Percentiles rank a stretch among this genome's conserved stretches.
Conservation (phyloP, 2,113 vertebrate genomes). For the Notothenia rossii region DNA sequence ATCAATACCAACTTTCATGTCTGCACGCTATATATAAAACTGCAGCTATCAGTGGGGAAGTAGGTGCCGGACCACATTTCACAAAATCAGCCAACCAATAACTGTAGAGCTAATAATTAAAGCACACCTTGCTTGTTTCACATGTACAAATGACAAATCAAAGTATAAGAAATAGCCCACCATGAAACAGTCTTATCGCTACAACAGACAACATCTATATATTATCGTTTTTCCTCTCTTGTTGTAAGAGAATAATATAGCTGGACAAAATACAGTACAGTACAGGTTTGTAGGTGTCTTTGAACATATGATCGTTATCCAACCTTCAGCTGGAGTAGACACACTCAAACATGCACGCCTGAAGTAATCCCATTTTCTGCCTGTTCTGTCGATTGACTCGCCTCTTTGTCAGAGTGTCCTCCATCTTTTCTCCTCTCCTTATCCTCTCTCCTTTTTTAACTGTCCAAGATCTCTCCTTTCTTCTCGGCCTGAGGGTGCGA, state of each 20-base stretch:
- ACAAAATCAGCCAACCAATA: neutral
- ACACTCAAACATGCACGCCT: slow-evolving; percentile 38
- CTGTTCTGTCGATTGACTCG: slow-evolving; percentile 57
- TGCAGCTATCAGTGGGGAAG: neutral
- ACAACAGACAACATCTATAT: neutral
- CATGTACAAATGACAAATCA: no score
- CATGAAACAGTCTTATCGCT: neutral
- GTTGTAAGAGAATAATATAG: neutral
- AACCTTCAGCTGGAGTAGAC: slow-evolving; percentile 30
- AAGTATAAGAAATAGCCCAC: neutral
- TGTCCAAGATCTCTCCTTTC: slow-evolving; percentile 73
- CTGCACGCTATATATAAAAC: neutral
- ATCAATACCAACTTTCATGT: neutral
- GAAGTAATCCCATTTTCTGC: slow-evolving; percentile 78
- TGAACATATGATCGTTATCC: slow-evolving; percentile 15
- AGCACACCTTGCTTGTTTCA: neutral
- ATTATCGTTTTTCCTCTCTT: neutral
- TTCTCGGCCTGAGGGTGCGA: slow-evolving; percentile 78
- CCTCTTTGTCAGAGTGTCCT: slow-evolving; percentile 59
- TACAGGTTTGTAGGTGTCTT: slow-evolving; percentile 17
- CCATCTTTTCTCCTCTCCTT: slow-evolving; percentile 55
- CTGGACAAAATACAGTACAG: neutral
- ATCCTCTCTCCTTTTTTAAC: slow-evolving; percentile 60
- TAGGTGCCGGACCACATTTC: neutral
- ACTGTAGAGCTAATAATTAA: no score